Evolutionary conservation across 2,797 vertebrate genomes (phyloP), one percentile per base, ranked within the genome.

Genomic region (Philypnodon macrostomus): DNA sequence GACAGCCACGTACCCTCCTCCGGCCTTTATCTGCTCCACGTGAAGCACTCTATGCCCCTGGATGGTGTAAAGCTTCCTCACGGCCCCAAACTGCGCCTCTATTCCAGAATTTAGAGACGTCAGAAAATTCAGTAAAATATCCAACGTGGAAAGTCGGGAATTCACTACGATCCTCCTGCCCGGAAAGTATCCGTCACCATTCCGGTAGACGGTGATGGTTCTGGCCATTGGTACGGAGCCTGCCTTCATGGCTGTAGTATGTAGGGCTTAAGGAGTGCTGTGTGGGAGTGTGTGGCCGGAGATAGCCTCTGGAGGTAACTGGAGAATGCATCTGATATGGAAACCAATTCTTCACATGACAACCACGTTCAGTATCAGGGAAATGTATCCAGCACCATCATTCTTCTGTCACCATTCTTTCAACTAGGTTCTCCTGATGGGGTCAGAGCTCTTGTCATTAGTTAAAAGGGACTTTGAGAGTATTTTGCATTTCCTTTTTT

Each of bases 121-220:
- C 75, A 92, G 53, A 23, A 92, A 80, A 13, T 53, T 77, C 75
- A 92, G 48, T 19, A 92, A 80, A n/a, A 51, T 76, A 69, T 92
- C 91, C 34, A 92, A 90, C 14, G 70, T 88, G 12, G 62, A 54
- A 51, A 77, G 73, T 3, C 88, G 79, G 10, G 71, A 79, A 35
- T 83, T 88, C 21, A 90, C 45, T 0, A 91, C 83, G n/a, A 89
- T 32, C 59, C 73, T 89, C 30, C 70, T 84, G 1, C 89, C 90
- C 17, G 71, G 57, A 2, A 64, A 92, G 52, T 82, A 91, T 1
- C 55, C 74, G 58, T 93, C 90, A 24, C 91, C 88, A 11, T 91
- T 92, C 56, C 82, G 77, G 75, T 87, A 90, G 14, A 93, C 80
- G 4, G 73, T 47, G 19, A 92, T 72, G 5, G 79, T 88, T 74